A percentile compares a stretch with the other conserved stretches of the same genome.
Conservation (phyloP, 2,888 invertebrate genomes). For the Limenitis arthemis region DNA sequence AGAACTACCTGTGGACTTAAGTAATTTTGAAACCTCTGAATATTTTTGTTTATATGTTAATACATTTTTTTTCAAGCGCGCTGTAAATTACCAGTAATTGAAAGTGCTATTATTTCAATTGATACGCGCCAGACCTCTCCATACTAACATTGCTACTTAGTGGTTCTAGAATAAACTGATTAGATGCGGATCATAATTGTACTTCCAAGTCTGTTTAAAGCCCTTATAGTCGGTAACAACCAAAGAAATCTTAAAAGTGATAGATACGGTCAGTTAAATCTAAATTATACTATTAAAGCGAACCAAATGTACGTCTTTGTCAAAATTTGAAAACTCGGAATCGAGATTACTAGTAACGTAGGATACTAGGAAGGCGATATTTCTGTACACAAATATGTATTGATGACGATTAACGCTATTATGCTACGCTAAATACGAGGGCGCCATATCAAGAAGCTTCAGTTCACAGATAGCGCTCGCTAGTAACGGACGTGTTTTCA, state of each 20-base stretch:
- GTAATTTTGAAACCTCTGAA: background rate
- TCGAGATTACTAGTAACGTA: slow-evolving; percentile 35
- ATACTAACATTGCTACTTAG: background rate
- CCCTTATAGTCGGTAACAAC: slow-evolving; percentile 2
- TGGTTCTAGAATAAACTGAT: slow-evolving; percentile 11
- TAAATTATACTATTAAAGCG: background rate
- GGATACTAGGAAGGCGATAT: slow-evolving; percentile 48
- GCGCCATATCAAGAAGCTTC: slow-evolving; percentile 32
- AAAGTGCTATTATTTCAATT: slow-evolving; percentile 1
- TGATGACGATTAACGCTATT: slow-evolving; percentile 32
- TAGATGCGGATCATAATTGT: background rate
- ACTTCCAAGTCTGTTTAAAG: background rate
- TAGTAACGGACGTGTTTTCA: slow-evolving; percentile 41
- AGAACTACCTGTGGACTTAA: too few species aligned
- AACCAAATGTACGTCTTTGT: background rate
- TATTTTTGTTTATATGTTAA: background rate
- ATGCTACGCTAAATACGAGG: slow-evolving; percentile 30
- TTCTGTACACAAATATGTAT: slow-evolving; percentile 35
- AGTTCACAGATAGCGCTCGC: slow-evolving; percentile 56
- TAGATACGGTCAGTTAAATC: background rate
- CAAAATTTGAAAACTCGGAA: slow-evolving; percentile 33
- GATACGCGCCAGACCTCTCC: background rate
- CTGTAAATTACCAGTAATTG: slow-evolving; percentile 1
- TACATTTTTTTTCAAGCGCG: background rate
- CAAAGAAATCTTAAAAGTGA: background rate